Evolutionary conservation across 2,888 invertebrate species (phyloP), one percentile per base, ranked within the genome.

Genomic region (Actias luna): DNA sequence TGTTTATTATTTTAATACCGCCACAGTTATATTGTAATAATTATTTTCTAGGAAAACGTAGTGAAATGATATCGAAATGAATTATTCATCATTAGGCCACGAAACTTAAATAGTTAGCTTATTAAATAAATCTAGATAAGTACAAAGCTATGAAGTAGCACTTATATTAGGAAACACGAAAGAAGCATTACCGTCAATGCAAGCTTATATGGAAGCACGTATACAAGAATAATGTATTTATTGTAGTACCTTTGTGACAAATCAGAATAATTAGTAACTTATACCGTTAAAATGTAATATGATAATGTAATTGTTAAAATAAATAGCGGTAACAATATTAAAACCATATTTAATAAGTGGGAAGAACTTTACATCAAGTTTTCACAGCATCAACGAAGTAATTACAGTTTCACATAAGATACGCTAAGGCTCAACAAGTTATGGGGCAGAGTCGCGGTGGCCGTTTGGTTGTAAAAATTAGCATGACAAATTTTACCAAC

Each of bases 141-240:
- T 71, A 72, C 62, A 72, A 64, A 66, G 66, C 69, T 69, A 73
- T 67, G 67, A 67, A 66, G 66, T 71, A 73, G 72, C 72, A 76
- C 68, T 71, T 75, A 74, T 74, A 72, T 39, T 76, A 78, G 75
- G 75, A 78, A 79, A 75, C 74, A 79, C 69, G 75, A 78, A 73
- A 75, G 59, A 79, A 77, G 75, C 77, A 71, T 73, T 67, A 64
- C 57, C 63, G 62, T 75, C 68, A 74, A 78, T 77, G 78, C 80
- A 81, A 84, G 80, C 79, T 71, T 76, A 65, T 67, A 73, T 82
- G 83, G 83, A 83, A 83, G 83, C 83, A 83, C 83, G 65, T 74
- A 75, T 71, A 77, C 73, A 67, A 74, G 58, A 61, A 61, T 42
- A 1, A 62, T 42, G 39, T 42, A 50, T 35, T 50, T 50, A 50